A percentile compares a stretch with the other conserved stretches of the same genome.
phyloP scores from a whole-genome alignment of 2,113 vertebrate genomes.

The Tonatia bakeri region DNA sequence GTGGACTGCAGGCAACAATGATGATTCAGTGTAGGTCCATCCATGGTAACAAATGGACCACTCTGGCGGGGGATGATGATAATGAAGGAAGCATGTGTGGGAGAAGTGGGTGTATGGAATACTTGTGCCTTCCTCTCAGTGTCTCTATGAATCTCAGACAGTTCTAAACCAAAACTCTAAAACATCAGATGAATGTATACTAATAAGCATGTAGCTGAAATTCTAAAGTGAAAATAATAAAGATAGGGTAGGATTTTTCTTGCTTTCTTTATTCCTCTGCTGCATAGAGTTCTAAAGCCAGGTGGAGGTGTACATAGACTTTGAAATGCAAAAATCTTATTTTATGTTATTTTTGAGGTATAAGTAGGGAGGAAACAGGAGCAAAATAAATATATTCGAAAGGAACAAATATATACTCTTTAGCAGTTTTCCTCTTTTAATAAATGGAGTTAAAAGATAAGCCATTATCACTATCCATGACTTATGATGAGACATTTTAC shows the following conservation, averaged over 20 bases:
- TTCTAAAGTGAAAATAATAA: neutral
- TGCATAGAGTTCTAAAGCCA: neutral
- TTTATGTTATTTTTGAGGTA: neutral
- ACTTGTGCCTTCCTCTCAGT: neutral
- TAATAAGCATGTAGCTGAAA: neutral
- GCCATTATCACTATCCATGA: neutral
- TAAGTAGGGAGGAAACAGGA: neutral
- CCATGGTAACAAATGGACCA: neutral
- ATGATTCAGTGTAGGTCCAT: neutral
- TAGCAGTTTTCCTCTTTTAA: neutral
- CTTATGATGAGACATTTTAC: neutral
- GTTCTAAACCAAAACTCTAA: neutral
- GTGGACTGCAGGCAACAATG: neutral
- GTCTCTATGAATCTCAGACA: neutral
- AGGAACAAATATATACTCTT: neutral
- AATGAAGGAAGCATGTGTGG: too few species aligned
- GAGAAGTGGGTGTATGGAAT: neutral
- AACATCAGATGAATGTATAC: neutral
- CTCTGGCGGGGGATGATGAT: neutral
- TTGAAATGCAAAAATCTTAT: neutral
- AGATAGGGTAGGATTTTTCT: neutral
- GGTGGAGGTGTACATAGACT: neutral
- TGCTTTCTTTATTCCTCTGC: neutral
- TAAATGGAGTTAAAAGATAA: slow-evolving; percentile 2
- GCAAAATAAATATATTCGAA: neutral